Evolutionary conservation across 53 echinoderm and acorn worm species (phyloP), one percentile per base, ranked within the genome.

Genomic region (Mesocentrotus franciscanus): DNA sequence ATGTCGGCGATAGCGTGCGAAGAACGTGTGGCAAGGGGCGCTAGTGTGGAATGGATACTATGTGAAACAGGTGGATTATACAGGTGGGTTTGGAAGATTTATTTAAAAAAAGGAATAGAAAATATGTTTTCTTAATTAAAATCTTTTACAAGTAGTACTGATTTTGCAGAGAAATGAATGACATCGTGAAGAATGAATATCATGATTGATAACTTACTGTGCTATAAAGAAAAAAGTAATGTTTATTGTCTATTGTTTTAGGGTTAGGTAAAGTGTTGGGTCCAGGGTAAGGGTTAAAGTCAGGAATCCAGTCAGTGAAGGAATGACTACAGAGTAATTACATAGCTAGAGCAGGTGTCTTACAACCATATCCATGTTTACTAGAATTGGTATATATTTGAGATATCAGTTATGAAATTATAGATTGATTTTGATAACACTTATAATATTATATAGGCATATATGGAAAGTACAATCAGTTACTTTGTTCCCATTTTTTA

Each of bases 41-140:
- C 71, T 94, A 55, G 95, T 94, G 85, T 94, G 95, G 95, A 94
- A 94, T 94, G 95, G 95, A 24, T 94, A 94, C 16, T 94, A 94
- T 94, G 95, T 94, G 14, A 94, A 94, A 62, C 85, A 85, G 87
- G 87, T 94, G 55, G 87, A 94, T 12, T 94, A 39, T 55, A 94
- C 95, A 94, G 95, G 95, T 94, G 95, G 95, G 95, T 94, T 12
- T 1, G 18, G 14, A 26, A 35, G 26, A 64, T 64, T 64, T 20
- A 18, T 20, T n/a, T n/a, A 42, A n/a, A 78, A 9, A 78, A 72
- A 93, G 22, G 10, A 57, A 26, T 22, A 15, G 75, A 68, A 56
- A 74, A n/a, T 26, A 18, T 68, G 90, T 32, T 91, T 56, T 87
- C 58, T 87, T 27, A 87, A 87, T 87, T 59, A 14, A 87, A 10